Percentiles rank a stretch among this genome's conserved stretches.
Conservation (phyloP, 2,797 vertebrate species). For the Arremon brunneinucha region DNA sequence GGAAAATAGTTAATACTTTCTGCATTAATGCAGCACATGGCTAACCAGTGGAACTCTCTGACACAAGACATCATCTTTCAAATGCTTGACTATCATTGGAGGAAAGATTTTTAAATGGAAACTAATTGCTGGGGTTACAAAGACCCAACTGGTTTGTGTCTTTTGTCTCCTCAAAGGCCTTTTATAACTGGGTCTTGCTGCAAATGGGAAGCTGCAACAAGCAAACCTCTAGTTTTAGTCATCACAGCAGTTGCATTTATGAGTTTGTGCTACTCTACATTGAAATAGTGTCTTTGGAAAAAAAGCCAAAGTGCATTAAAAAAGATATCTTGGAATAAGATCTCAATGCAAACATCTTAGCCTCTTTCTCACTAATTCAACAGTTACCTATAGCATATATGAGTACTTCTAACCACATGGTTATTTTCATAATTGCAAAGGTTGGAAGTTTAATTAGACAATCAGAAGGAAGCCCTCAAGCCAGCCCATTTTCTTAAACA, state of each 20-base stretch:
- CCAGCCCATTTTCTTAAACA: slow-evolving; percentile 66
- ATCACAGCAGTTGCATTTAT: neutral
- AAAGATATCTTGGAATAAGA: neutral
- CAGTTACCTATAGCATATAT: slow-evolving; percentile 47
- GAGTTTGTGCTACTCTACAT: neutral
- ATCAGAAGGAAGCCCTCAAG: slow-evolving; percentile 67
- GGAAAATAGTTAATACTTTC: neutral
- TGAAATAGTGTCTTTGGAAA: neutral
- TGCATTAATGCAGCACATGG: neutral
- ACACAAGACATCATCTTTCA: neutral
- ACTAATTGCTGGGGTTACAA: neutral
- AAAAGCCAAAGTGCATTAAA: neutral
- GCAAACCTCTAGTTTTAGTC: neutral
- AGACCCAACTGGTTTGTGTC: neutral
- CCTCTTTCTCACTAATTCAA: slow-evolving; percentile 40
- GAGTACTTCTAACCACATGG: slow-evolving; percentile 57
- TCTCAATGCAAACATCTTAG: slow-evolving; percentile 28
- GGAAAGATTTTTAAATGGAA: slow-evolving; percentile 18
- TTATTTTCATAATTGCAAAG: slow-evolving; percentile 71
- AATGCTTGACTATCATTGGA: neutral
- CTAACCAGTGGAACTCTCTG: neutral
- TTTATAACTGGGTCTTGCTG: neutral
- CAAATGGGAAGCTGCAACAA: neutral
- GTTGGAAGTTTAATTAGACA: slow-evolving; percentile 71
- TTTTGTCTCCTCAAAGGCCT: neutral